These are phyloP conservation scores for Acyrthosiphon pisum DNA, from an alignment of 1,140 invertebrate genomes.

Conservation along the genomic window DNA sequence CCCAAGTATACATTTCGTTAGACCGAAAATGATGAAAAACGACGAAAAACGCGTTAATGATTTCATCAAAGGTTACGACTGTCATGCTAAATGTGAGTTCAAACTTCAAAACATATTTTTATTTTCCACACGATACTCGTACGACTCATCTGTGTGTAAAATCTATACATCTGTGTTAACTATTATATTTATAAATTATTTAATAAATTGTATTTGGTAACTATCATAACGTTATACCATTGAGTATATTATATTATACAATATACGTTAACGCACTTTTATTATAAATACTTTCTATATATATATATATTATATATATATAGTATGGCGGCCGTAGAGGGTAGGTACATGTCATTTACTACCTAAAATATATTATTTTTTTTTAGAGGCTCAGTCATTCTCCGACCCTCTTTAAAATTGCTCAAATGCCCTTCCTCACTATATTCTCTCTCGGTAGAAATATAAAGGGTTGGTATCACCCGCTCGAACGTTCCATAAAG, in stretches of 20 bases:
- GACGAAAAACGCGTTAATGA: neutral
- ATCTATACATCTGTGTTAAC: no score
- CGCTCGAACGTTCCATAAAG: neutral
- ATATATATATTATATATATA: no score
- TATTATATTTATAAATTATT: no score
- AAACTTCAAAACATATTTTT: no score
- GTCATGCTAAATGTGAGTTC: no score
- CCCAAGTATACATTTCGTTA: neutral
- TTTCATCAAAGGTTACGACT: no score
- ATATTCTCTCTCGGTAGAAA: neutral
- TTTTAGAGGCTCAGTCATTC: neutral
- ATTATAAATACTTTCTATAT: neutral
- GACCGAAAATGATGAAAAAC: neutral
- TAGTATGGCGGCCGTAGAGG: no score
- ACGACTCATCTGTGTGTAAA: no score
- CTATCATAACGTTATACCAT: neutral
- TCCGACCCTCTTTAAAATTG: neutral
- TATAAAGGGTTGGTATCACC: constrained; percentile 16
- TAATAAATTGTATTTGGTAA: neutral
- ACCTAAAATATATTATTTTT: neutral
- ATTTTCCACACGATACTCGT: no score
- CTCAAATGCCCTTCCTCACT: neutral
- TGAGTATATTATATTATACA: neutral
- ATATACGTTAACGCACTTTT: neutral
- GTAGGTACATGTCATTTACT: neutral